Evolutionary conservation across 2,113 vertebrate genomes (phyloP), one percentile per base, ranked within the genome.

Genomic region (Hassar affinis): DNA sequence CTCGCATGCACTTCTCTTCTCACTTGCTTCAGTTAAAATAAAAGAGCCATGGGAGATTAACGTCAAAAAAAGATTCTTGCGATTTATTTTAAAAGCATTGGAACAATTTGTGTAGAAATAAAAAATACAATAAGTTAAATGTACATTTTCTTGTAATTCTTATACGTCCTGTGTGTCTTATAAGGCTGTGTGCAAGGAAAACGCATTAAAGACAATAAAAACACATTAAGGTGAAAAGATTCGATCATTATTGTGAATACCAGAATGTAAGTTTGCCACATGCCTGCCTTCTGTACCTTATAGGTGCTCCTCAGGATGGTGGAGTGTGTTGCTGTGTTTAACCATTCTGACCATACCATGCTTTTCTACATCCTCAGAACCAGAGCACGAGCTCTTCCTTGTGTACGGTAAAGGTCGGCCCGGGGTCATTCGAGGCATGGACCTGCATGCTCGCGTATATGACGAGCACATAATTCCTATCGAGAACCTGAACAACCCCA

Each of bases 391-490:
- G 91, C 87, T 99, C 74, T 99, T 99, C 91, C 93, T 99, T 80
- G 95, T 99, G 49, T 99, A 99, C 0, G 97, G 98, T 71, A 98
- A 98, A 69, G 98, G 98, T 9, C 97, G 97, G 0, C 98, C 98
- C 0, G 98, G 98, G 78, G 96, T 99, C 90, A 99, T 99, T 89
- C 93, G 97, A 0, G 98, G 98, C 18, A 99, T 99, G 98, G 97
- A 99, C 89, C 95, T 98, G 95, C 96, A 97, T 0, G 96, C 97
- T 57, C 97, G 95, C 81, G 96, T 98, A 49, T 97, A 97, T 0
- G 98, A 99, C 0, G 98, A 99, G 87, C 97, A 98, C 92, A 99
- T 99, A 95, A 98, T 99, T 85, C 98, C 98, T 87, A 99, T 99
- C 0, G 98, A 99, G 93, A 99, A 99, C 93, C 94, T 99, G 54